These are phyloP conservation scores for Calyptomena viridis DNA, from an alignment of 2,113 vertebrate genomes.

Conservation along the genomic window DNA sequence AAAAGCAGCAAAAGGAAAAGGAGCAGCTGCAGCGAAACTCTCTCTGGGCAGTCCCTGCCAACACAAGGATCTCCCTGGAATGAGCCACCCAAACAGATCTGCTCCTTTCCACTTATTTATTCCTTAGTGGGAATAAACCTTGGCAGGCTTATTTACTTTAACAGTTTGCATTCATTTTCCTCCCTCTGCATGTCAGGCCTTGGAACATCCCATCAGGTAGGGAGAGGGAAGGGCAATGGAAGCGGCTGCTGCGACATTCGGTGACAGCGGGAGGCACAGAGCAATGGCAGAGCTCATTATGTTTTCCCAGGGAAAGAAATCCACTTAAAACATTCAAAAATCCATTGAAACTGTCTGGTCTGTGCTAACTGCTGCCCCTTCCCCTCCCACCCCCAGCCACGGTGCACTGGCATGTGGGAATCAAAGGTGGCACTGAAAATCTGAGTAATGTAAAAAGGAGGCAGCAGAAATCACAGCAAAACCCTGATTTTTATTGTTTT, in stretches of 20 bases:
- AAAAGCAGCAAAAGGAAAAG: not conserved
- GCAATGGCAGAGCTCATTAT: not conserved
- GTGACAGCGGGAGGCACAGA: not conserved
- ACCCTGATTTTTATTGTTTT: not conserved
- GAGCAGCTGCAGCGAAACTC: not conserved
- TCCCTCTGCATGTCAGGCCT: not conserved
- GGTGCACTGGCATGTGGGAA: not conserved
- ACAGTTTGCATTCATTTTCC: not conserved
- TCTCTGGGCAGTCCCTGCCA: fast-evolving
- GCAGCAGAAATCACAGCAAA: not conserved
- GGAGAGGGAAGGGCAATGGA: not conserved
- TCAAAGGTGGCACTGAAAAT: not conserved
- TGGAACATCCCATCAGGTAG: not conserved
- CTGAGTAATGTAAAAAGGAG: fast-evolving
- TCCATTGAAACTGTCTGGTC: not conserved
- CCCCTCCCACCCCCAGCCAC: not conserved
- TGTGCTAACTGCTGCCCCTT: not conserved
- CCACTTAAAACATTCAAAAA: not conserved
- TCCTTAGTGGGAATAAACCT: not conserved
- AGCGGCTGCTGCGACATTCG: not conserved
- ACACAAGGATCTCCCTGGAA: not conserved
- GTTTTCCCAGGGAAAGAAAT: not conserved
- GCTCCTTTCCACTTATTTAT: not conserved
- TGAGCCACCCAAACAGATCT: not conserved
- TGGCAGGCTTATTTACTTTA: not conserved